Evolutionary conservation across 2,888 invertebrate genomes (phyloP).

Genomic region (Seira musarum): DNA sequence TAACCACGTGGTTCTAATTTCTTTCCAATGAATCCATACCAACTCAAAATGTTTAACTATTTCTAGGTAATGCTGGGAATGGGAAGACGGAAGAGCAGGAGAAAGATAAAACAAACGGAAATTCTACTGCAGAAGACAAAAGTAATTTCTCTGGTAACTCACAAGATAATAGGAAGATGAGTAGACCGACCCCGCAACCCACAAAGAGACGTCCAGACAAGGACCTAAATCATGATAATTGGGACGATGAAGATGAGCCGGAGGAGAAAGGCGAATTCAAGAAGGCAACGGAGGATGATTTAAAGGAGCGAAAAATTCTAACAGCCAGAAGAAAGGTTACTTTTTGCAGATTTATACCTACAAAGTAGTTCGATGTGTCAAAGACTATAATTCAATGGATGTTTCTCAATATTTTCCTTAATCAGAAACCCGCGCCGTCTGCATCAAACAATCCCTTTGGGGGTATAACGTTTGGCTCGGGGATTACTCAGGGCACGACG

Average conservation of each 20-base stretch:
- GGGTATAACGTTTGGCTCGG: neutral
- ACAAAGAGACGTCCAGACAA: conserved; percentile 83
- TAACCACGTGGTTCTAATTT: too few species aligned
- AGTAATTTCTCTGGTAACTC: neutral
- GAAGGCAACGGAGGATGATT: conserved; percentile 78
- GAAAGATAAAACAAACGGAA: neutral
- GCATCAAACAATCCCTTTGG: conserved; percentile 35
- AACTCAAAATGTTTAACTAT: too few species aligned
- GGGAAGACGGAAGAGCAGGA: neutral
- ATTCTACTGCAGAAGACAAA: neutral
- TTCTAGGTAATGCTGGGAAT: neutral
- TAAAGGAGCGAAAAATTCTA: conserved; percentile 70
- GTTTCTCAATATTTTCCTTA: too few species aligned
- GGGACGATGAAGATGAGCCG: conserved; percentile 84
- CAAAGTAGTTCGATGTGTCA: neutral
- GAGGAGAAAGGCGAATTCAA: conserved; percentile 85
- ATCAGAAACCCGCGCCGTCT: conserved; percentile 16
- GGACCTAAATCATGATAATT: conserved; percentile 88
- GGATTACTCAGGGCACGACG: too few species aligned
- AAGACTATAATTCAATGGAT: neutral
- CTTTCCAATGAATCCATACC: too few species aligned
- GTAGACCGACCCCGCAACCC: conserved; percentile 5
- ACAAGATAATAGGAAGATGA: neutral
- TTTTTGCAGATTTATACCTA: neutral
- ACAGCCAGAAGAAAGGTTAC: conserved; percentile 47